Evolutionary conservation across 2,797 vertebrate genomes (phyloP).

Genomic region (Lepilemur septentrionalis): DNA sequence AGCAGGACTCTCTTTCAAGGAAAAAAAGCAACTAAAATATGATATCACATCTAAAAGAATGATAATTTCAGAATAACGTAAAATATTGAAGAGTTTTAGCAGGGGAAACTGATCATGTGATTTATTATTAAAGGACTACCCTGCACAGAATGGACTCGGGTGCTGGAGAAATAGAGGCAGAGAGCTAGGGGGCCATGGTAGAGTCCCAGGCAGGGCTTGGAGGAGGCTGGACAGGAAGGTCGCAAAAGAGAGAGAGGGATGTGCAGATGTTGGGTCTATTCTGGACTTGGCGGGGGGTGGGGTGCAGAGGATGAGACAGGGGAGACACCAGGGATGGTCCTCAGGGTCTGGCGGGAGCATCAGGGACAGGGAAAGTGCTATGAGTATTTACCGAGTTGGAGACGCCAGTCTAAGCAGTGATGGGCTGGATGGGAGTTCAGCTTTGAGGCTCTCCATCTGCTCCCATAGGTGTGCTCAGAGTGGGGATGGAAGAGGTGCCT

Average conservation of each 20-base stretch:
- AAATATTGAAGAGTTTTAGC: neutral
- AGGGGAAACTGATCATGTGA: neutral
- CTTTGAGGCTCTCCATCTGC: too few species aligned
- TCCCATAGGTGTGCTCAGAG: neutral
- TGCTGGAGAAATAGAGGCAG: neutral
- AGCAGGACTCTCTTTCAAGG: neutral
- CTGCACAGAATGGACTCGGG: neutral
- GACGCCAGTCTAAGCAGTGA: neutral
- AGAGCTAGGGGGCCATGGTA: neutral
- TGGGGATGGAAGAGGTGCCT: neutral
- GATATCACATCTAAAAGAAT: neutral
- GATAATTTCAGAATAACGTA: neutral
- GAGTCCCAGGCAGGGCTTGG: neutral
- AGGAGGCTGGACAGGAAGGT: neutral
- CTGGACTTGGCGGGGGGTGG: neutral
- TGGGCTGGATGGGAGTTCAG: fast-evolving
- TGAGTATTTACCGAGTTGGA: neutral
- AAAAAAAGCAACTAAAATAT: neutral
- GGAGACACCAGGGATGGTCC: neutral
- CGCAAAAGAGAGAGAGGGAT: neutral
- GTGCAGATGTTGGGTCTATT: fast-evolving
- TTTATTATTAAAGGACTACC: neutral
- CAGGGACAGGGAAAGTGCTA: neutral
- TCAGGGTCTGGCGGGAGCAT: neutral
- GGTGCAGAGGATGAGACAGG: neutral